Evolutionary conservation across 2,797 vertebrate genomes (phyloP), one percentile per base, ranked within the genome.

Genomic region (Anas georgica): DNA sequence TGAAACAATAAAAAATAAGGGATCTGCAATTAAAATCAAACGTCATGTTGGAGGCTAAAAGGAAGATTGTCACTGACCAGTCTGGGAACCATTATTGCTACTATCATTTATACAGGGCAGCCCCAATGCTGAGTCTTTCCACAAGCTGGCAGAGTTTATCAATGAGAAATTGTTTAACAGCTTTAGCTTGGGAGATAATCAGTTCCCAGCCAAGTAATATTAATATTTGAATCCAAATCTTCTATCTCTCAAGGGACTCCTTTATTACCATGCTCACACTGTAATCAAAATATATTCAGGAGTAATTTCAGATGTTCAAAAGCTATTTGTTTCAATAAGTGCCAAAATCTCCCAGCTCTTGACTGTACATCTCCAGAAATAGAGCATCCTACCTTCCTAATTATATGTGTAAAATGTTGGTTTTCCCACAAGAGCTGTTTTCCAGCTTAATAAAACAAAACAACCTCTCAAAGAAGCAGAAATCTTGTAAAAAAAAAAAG

Each of bases 261-360:
- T 78, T 86, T 90, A 95, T 86, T 95, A 69, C 29, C 74, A 69
- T 73, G 59, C 50, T 91, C 37, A 75, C 31, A 50, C 33, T 72
- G 41, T 73, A 91, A 90, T 95, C 50, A 90, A 92, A 96, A 84
- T 76, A 81, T 39, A 86, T 86, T 94, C 62, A 88, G 58, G 55
- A 92, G 23, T 39, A 83, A 91, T 86, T 91, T 94, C 50, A 76
- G 33, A 62, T 3, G 2, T 75, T 94, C 58, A 58, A 86, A 92
- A 84, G 35, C 37, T 94, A 26, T 94, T 94, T 91, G 66, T 86
- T 95, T 95, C 69, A 79, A 22, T 73, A 86, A 91, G 46, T 69
- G 55, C 55, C 63, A 86, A 91, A 94, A 91, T 88, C 46, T 93
- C 23, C 29, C 45, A 52, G 63, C 41, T 88, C 83, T 88, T 93